Evolutionary conservation across 2,888 invertebrate genomes (phyloP).

Genomic region (Acanthosepion lycidas): DNA sequence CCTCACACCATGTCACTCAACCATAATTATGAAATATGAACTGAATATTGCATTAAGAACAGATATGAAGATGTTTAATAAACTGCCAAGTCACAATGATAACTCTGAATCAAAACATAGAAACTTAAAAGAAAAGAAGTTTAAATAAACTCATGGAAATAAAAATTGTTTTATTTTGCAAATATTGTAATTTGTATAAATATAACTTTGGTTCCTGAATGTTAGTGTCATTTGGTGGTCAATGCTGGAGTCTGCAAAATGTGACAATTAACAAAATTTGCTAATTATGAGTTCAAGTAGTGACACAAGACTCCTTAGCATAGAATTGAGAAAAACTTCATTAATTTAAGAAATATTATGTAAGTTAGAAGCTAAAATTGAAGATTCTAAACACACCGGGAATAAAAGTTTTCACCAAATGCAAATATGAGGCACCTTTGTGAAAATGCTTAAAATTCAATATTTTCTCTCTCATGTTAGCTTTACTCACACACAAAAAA

Average conservation of each 20-base stretch:
- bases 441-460: slow-evolving; percentile 6
- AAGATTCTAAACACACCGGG: background rate
- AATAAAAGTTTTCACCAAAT: background rate
- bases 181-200: background rate
- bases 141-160: background rate
- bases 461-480: background rate
- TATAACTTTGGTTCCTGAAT: background rate
- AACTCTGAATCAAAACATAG: background rate
- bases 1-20: background rate
- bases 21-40: slow-evolving; percentile 24
- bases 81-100: background rate
- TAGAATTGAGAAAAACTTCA: background rate
- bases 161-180: background rate
- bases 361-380: background rate
- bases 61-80: background rate
- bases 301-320: background rate
- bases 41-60: background rate
- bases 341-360: background rate
- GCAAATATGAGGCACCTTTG: background rate
- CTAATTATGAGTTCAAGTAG: background rate
- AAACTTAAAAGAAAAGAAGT: background rate
- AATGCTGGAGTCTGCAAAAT: background rate
- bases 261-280: background rate
- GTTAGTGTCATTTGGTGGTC: background rate
- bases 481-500: background rate